Evolutionary conservation across 2,888 invertebrate genomes (phyloP).

Genomic region (Drosophila fulvimacula): DNA sequence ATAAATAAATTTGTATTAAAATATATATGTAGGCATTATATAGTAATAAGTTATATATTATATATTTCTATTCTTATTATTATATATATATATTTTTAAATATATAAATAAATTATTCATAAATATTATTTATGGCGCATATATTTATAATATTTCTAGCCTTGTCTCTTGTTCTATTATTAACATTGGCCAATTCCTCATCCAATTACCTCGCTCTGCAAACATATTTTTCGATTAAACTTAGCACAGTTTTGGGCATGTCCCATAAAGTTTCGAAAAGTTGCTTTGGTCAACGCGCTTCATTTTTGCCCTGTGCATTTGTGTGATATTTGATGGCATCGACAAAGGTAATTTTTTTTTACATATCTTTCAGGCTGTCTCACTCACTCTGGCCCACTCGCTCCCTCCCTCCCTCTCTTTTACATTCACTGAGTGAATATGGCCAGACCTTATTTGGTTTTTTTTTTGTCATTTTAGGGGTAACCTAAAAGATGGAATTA

Average conservation of each 20-base stretch:
- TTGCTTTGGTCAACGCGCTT: not conserved
- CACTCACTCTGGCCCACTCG: not conserved
- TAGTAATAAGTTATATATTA: no score
- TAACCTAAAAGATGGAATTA: constrained; percentile 43
- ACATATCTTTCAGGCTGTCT: not conserved
- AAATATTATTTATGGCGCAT: no score
- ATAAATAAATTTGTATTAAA: no score
- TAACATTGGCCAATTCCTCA: not conserved
- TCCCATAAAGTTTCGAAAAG: not conserved
- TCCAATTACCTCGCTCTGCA: not conserved
- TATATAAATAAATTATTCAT: no score
- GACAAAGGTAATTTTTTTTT: not conserved
- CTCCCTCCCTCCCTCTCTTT: not conserved
- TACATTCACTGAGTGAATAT: constrained; percentile 2
- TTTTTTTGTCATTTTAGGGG: constrained; percentile 35
- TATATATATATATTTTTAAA: no score
- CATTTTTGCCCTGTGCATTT: not conserved
- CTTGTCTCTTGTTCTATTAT: not conserved
- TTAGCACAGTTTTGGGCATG: not conserved
- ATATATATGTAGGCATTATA: no score
- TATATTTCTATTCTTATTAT: no score
- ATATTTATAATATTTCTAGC: no score
- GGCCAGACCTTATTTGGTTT: constrained; percentile 15
- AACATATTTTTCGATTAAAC: not conserved
- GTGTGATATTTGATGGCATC: constrained; percentile 2